A percentile compares a stretch with the other conserved stretches of the same genome.
Evolutionary conservation across 2,888 invertebrate genomes (phyloP).

Genomic region (Drosophila villosipedis): DNA sequence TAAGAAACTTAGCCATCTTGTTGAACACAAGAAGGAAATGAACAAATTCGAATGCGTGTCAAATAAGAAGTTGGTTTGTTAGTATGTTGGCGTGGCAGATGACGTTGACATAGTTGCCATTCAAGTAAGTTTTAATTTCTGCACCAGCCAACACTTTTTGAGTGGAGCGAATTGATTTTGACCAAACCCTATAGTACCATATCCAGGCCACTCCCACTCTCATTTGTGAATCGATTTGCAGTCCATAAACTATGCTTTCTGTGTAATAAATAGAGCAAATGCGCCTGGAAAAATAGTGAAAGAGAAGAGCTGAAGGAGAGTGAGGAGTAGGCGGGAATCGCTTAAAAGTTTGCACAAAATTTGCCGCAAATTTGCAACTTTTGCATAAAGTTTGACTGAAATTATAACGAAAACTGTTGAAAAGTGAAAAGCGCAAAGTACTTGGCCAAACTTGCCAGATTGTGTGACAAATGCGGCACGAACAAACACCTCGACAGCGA

Average conservation of each 20-base stretch:
- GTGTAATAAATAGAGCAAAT: constrained; percentile 34
- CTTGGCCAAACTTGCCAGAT: constrained; percentile 66
- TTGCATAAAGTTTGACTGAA: constrained; percentile 76
- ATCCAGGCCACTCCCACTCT: neutral
- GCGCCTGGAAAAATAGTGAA: neutral
- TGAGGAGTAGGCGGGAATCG: constrained; percentile 21
- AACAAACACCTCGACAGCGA: constrained; percentile 14
- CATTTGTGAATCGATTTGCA: constrained; percentile 40
- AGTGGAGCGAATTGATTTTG: constrained; percentile 62
- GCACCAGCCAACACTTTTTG: constrained; percentile 61
- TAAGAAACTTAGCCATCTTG: constrained; percentile 18
- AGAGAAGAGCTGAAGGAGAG: neutral
- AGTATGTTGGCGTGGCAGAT: constrained; percentile 9
- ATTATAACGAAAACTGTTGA: constrained; percentile 69
- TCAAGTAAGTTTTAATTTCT: constrained; percentile 62
- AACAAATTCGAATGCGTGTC: constrained; percentile 52
- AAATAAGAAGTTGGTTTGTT: constrained; percentile 16
- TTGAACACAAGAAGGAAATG: neutral
- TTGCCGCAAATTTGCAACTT: constrained; percentile 77
- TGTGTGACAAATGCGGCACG: constrained; percentile 67
- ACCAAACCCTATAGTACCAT: neutral
- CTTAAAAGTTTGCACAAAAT: constrained; percentile 74
- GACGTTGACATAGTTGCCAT: constrained; percentile 55
- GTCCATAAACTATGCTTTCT: constrained; percentile 21
- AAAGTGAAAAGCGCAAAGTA: constrained; percentile 74